These are phyloP conservation scores for Crioceris asparagi DNA, from an alignment of 2,888 invertebrate genomes.

Conservation along the genomic window DNA sequence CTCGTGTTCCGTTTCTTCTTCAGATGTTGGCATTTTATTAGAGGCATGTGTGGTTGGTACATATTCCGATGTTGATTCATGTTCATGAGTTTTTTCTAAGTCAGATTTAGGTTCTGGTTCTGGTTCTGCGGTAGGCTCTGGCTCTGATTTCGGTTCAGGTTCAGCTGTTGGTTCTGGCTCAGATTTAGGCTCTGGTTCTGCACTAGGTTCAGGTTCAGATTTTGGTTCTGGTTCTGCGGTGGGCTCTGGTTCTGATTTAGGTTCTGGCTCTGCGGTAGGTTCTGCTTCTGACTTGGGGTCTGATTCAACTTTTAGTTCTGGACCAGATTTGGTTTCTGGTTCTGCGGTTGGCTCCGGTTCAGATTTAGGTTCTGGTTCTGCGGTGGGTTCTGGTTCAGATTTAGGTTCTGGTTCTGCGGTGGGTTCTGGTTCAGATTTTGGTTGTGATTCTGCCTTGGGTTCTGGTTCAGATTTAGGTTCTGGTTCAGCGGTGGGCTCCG, in stretches of 20 bases:
- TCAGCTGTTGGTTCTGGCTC: slow-evolving; percentile 14
- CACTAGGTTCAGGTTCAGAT: slow-evolving; percentile 29
- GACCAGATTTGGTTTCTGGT: slow-evolving; percentile 21
- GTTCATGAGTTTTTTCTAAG: slow-evolving; percentile 35
- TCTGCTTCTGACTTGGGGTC: slow-evolving; percentile 21
- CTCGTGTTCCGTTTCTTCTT: no score
- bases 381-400: slow-evolving; percentile 18
- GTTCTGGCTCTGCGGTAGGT: slow-evolving; percentile 21
- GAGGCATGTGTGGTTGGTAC: no score
- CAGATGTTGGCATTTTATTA: no score
- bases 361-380: slow-evolving; percentile 18
- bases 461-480: slow-evolving; percentile 21
- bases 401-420: slow-evolving; percentile 32
- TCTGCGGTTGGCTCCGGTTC: slow-evolving; percentile 21
- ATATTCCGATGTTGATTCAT: slow-evolving; percentile 18
- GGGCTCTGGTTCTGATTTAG: slow-evolving; percentile 16
- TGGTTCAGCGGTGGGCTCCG: slow-evolving; percentile 22
- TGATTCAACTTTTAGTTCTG: slow-evolving; percentile 19
- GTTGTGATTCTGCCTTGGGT: slow-evolving; percentile 19
- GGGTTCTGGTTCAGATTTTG: slow-evolving; percentile 35
- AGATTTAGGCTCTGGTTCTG: slow-evolving; percentile 27
- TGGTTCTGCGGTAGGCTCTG: slow-evolving; percentile 22
- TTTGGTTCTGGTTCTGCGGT: slow-evolving; percentile 36
- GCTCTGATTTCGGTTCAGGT: slow-evolving; percentile 37
- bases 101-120: slow-evolving; percentile 24